A percentile compares a stretch with the other conserved stretches of the same genome.
These are phyloP conservation scores for Telmatochromis brachygnathus DNA, from an alignment of 2,113 vertebrate species.

Conservation along the genomic window DNA sequence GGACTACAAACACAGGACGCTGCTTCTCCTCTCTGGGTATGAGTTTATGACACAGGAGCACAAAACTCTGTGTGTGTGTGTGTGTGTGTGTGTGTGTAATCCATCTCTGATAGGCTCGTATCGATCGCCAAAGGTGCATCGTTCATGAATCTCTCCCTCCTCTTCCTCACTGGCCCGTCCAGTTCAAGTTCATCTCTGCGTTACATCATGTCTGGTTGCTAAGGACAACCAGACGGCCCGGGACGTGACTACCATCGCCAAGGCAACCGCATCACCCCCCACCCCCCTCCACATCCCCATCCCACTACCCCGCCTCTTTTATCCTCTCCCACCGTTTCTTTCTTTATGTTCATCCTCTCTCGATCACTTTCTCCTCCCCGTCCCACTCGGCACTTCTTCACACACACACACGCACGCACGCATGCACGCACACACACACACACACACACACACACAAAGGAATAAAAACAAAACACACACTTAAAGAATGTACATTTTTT, in stretches of 20 bases:
- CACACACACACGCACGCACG: constrained; percentile 27
- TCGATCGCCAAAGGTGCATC: constrained; percentile 88
- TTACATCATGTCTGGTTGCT: constrained; percentile 99
- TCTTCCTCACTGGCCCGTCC: constrained; percentile 76
- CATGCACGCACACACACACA: constrained; percentile 53
- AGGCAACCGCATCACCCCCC: constrained; percentile 70
- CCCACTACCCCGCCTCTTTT: background rate
- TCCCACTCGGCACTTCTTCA: constrained; percentile 68
- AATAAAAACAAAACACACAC: constrained; percentile 54
- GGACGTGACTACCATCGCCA: constrained; percentile 98
- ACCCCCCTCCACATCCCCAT: constrained; percentile 59
- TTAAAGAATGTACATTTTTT: background rate
- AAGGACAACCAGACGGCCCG: constrained; percentile 90
- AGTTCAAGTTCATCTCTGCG: constrained; percentile 97
- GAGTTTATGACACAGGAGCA: background rate
- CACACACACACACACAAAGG: background rate
- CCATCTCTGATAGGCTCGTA: constrained; percentile 91
- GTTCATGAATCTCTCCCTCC: constrained; percentile 61
- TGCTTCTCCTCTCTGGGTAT: background rate
- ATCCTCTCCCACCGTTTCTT: constrained; percentile 56
- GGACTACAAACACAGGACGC: background rate
- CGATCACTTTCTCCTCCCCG: background rate
- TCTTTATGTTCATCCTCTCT: constrained; percentile 46
- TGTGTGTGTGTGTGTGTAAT: constrained; percentile 82
- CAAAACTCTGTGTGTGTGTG: constrained; percentile 6